Conservation (phyloP, 1,140 invertebrate genomes). For the Brachionus manjavacas region DNA sequence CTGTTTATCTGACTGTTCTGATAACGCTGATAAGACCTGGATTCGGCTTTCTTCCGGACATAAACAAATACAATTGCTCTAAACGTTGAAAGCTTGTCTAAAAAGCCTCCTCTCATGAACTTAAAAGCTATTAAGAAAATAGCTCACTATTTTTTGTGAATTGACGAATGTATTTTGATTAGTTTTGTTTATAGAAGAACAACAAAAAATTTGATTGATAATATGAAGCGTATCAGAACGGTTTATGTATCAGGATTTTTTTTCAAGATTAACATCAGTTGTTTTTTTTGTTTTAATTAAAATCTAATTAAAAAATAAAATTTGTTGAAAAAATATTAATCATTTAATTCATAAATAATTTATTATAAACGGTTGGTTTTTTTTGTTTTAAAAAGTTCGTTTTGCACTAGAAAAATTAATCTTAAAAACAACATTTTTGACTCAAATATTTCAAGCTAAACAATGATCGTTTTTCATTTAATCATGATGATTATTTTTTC, state of each 20-base stretch:
- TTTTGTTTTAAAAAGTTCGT: no score
- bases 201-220: neutral
- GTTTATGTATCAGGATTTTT: neutral
- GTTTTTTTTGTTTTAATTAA: neutral
- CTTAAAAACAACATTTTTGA: no score
- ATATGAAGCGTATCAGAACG: neutral
- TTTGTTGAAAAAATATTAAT: neutral
- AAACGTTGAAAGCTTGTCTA: neutral
- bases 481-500: no score
- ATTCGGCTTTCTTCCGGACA: neutral
- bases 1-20: neutral
- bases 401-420: no score
- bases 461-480: no score
- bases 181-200: neutral
- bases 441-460: no score
- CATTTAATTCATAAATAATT: no score
- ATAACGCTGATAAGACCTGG: neutral
- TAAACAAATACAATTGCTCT: neutral
- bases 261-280: neutral
- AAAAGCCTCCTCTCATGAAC: neutral
- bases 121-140: no score
- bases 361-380: no score
- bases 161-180: neutral
- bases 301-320: neutral
- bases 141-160: neutral